Conservation (phyloP, 1,140 invertebrate species). For the Ips typographus region DNA sequence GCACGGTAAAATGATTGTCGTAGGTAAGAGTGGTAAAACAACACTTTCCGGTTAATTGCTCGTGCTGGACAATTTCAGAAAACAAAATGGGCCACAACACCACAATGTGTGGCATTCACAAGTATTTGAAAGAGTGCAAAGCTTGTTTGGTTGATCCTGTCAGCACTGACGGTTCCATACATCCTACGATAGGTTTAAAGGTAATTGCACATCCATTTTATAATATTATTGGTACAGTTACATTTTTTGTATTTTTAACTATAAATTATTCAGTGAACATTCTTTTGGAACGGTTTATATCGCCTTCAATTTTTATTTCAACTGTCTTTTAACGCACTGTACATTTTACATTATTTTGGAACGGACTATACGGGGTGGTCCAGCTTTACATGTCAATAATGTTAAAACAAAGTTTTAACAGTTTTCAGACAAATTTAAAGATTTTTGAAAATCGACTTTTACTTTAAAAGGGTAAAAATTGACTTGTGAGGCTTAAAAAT, state of each 20-base stretch:
- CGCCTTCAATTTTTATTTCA: no score
- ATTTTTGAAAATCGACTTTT: no score
- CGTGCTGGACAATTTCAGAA: conserved; percentile 1
- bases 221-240: neutral
- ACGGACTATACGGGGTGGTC: no score
- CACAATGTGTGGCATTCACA: conserved; percentile 20
- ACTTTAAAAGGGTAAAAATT: no score
- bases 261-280: no score
- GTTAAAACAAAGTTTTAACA: no score
- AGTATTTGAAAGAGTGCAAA: conserved; percentile 23
- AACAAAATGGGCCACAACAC: conserved; percentile 20
- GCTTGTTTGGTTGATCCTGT: conserved; percentile 32
- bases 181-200: conserved; percentile 43
- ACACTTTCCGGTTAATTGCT: neutral
- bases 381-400: no score
- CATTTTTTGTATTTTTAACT: neutral
- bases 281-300: no score
- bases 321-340: no score
- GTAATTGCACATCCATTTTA: conserved; percentile 13
- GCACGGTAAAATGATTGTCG: conserved; percentile 39
- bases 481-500: no score
- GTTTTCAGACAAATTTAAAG: no score
- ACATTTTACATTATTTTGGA: no score
- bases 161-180: conserved; percentile 34
- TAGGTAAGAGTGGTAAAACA: conserved; percentile 32